phyloP scores from a whole-genome alignment of 2,888 invertebrate species.

The Acrobasis consociella region DNA sequence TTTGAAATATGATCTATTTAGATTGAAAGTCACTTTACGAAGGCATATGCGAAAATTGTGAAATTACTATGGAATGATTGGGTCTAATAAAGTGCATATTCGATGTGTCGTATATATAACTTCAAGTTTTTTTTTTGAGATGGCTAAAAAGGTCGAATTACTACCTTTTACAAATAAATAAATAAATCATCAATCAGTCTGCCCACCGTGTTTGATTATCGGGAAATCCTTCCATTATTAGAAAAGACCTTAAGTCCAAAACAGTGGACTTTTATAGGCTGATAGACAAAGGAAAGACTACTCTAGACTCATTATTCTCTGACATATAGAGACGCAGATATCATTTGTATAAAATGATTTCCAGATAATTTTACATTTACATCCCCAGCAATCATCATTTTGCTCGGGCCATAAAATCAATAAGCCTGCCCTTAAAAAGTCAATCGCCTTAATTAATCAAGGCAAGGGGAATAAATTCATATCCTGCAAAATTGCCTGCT shows the following conservation, averaged over 20 bases:
- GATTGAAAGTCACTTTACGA: too few relatives aligned
- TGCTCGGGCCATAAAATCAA: slow-evolving; percentile 13
- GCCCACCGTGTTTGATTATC: too few relatives aligned
- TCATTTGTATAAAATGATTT: background rate
- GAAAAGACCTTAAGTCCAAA: too few relatives aligned
- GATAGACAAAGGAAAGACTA: too few relatives aligned
- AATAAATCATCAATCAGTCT: too few relatives aligned
- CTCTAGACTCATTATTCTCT: too few relatives aligned
- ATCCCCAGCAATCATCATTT: background rate
- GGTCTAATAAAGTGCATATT: slow-evolving; percentile 10
- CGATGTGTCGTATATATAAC: too few relatives aligned
- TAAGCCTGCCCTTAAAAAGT: slow-evolving; percentile 13
- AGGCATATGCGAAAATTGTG: slow-evolving; percentile 40
- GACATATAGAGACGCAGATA: background rate
- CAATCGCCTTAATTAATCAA: slow-evolving; percentile 14
- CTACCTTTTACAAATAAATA: too few relatives aligned
- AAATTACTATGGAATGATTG: slow-evolving; percentile 33
- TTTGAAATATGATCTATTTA: slow-evolving; percentile 72
- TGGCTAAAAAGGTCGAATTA: too few relatives aligned
- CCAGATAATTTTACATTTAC: background rate
- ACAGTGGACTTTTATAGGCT: too few relatives aligned
- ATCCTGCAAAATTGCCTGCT: slow-evolving; percentile 10
- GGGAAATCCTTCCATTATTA: too few relatives aligned
- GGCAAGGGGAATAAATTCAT: slow-evolving; percentile 14
- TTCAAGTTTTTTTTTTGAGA: too few relatives aligned